These are phyloP conservation scores for Drosophila azteca DNA, from an alignment of 1,140 invertebrate species.

Conservation along the genomic window DNA sequence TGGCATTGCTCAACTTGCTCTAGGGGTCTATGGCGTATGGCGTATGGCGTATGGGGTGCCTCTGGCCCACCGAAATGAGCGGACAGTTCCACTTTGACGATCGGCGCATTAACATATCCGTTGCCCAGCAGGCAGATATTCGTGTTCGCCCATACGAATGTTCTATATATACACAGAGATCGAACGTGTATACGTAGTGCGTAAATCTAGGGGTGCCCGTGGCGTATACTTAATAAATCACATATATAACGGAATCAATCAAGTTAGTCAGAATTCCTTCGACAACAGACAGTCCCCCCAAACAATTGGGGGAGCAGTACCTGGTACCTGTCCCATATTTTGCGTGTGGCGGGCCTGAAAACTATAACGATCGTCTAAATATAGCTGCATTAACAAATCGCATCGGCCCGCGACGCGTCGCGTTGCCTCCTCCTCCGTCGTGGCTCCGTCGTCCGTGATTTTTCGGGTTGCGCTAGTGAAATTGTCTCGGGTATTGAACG, in stretches of 20 bases:
- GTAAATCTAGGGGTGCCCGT: conserved; percentile 43
- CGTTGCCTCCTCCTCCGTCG: conserved; percentile 1
- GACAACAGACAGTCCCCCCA: background rate
- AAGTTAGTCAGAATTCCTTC: conserved; percentile 35
- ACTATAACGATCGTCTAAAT: conserved; percentile 58
- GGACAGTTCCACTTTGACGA: conserved; percentile 76
- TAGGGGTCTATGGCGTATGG: conserved; percentile 11
- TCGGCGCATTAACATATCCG: conserved; percentile 82
- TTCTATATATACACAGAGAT: conserved; percentile 54
- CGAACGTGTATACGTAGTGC: conserved; percentile 52
- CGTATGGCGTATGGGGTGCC: background rate
- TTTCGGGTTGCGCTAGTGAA: background rate
- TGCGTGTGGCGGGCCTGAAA: conserved; percentile 15
- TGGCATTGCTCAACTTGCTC: conserved; percentile 19
- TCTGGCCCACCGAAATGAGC: conserved; percentile 15
- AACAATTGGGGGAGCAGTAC: conserved; percentile 9
- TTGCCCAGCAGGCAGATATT: conserved; percentile 64
- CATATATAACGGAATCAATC: conserved; percentile 59
- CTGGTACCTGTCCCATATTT: conserved; percentile 7
- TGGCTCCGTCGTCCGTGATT: conserved; percentile 5
- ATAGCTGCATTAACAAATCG: conserved; percentile 71
- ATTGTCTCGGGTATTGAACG: conserved; percentile 29
- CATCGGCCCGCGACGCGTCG: conserved; percentile 9
- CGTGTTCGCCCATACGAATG: conserved; percentile 27
- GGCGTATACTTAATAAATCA: conserved; percentile 68